Base-by-base conservation (phyloP, 2,113 vertebrate species). In the Diadophis punctatus region DNA sequence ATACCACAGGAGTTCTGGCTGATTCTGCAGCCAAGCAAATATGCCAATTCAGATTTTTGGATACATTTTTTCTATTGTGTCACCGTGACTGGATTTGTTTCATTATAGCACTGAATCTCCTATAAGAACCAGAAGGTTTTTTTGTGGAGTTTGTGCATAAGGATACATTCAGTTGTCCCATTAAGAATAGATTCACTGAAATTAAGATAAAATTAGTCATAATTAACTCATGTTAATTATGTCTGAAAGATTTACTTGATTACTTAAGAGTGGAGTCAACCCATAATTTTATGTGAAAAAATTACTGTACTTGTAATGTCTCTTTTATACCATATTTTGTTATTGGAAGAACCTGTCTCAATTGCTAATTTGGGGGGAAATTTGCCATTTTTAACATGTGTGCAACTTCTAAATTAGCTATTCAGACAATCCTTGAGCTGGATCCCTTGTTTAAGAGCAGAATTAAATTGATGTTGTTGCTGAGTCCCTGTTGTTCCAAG, bases 401-500 rank as follows among this genome's bases (percentile, higher is more conserved):
- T 85, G 55, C 20, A 51, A 86, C 89, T 46, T 3, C 30, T 86
- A 89, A 52, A 53, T 91, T 89, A 91, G 68, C 4, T n/a, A 3
- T 86, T 87, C 39, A 87, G 53, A 52, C 9, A 27, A n/a, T 18
- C 16, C 16, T 34, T 39, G 9, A 86, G 8, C 48, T 86, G 14
- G 92, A 88, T 63, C 27, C 51, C 20, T 39, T 30, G 53, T 93
- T 86, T 90, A 25, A 87, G 0, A 85, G 87, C 3, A 91, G 0
- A 84, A 55, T 92, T 95, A 95, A 87, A 92, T 53, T 90, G 49
- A 88, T 95, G 95, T 93, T 92, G 87, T 46, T 86, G 8, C 55
- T 90, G 80, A 80, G 53, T 25, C 92, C 96, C 93, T 96, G 93
- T 97, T 97, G 97, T 97, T 86, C 87, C 68, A 74, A 85, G 96